Evolutionary conservation across 2,113 vertebrate species (phyloP), one percentile per base, ranked within the genome.

Genomic region (Philantomba maxwellii): DNA sequence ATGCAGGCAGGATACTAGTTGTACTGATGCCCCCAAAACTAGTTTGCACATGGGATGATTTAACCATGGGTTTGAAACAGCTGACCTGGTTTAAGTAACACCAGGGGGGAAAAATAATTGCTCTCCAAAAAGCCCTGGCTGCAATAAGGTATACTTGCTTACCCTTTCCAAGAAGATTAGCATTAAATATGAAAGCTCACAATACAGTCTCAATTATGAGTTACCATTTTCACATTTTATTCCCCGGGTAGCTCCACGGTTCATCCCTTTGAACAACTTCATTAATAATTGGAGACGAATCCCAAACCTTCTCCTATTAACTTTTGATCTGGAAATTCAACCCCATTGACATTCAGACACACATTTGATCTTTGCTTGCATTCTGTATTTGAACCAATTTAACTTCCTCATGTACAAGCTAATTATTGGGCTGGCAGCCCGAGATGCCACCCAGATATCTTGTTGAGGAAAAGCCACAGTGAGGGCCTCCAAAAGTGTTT

Each of bases 1-100:
- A 49, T 3, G 19, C 3, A 7, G 28, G 19, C 39, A n/a, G 53
- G 53, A 11, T 1, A 17, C 3, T 15, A 10, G 53, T 33, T 16
- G 91, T 7, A 43, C 4, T 0, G 28, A 14, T 0, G 0, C 7
- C 53, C 93, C 78, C 7, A 2, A 7, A 6, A 9, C 13, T 9
- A 13, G 2, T 43, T 23, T 13, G 21, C 14, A 1, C 3, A 2
- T 1, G 17, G 39, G 43, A 7, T 6, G 26, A 57, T 43, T 25
- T 57, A 7, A 3, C 53, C 11, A 0, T 45, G 33, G 47, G 0
- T 49, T 26, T 81, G 11, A 33, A 82, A 39, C n/a, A 30, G 58
- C 58, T 55, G 58, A 30, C 39, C 57, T 25, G 28, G 9, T 57
- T 58, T 57, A 36, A 53, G 36, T 58, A 84, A 58, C 82, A 43